Conservation (phyloP, 2,113 vertebrate genomes). For the Dromiciops gliroides region DNA sequence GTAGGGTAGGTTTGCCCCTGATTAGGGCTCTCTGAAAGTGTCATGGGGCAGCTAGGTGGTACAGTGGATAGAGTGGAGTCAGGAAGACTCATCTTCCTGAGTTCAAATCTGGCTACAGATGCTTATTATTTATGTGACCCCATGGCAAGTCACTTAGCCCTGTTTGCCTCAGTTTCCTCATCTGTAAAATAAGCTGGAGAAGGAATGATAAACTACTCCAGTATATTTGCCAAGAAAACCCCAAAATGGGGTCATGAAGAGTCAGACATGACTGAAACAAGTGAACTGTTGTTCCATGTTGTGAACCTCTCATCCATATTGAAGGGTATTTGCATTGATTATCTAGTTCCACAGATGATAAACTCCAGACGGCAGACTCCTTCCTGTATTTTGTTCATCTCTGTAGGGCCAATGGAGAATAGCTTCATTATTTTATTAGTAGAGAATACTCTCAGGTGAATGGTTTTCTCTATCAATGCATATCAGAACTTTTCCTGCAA, state of each 20-base stretch:
- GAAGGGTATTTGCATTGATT: slow-evolving; percentile 22
- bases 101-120: no score
- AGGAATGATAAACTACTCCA: neutral
- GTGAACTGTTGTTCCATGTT: no score
- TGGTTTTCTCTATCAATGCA: neutral
- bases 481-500: neutral
- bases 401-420: neutral
- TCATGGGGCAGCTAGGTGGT: neutral
- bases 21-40: neutral
- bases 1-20: neutral
- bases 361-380: neutral
- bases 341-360: slow-evolving; percentile 23
- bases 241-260: neutral
- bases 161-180: neutral
- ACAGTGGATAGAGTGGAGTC: neutral
- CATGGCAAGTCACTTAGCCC: neutral
- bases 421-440: neutral
- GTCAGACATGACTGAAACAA: neutral
- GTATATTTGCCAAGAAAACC: neutral
- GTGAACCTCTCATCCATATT: neutral
- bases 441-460: neutral
- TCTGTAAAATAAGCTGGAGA: neutral
- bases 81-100: no score
- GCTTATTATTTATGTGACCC: neutral
- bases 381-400: neutral